These are phyloP conservation scores for Pollachius pollachius DNA, from an alignment of 2,113 vertebrate genomes.

Conservation along the genomic window DNA sequence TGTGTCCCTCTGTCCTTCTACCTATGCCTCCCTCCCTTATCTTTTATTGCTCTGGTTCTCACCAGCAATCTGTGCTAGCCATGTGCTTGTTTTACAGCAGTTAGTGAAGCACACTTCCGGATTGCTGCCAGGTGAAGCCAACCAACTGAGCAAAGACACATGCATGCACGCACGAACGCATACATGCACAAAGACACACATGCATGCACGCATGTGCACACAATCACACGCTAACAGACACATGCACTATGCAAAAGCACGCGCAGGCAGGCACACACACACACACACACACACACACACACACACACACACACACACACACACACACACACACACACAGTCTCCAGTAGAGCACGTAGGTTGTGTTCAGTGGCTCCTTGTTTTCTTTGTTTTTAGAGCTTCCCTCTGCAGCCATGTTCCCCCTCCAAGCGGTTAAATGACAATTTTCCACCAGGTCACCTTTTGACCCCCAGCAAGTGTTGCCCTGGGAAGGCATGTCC, in stretches of 20 bases:
- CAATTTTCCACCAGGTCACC: slow-evolving; percentile 25
- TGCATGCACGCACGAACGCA: background rate
- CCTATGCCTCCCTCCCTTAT: slow-evolving; percentile 38
- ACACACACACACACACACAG: background rate
- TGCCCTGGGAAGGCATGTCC: slow-evolving; percentile 12
- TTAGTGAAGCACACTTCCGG: slow-evolving; percentile 46
- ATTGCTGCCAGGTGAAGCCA: slow-evolving; percentile 56
- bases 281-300: slow-evolving; percentile 2
- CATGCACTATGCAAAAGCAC: too few species aligned
- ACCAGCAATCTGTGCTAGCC: slow-evolving; percentile 57
- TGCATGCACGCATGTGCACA: too few species aligned
- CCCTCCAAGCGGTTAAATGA: slow-evolving; percentile 40
- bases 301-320: slow-evolving; percentile 12
- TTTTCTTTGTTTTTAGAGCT: background rate
- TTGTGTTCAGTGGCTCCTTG: slow-evolving; percentile 24
- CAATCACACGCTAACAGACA: too few species aligned
- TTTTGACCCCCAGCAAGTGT: slow-evolving; percentile 19
- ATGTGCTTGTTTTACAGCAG: slow-evolving; percentile 46
- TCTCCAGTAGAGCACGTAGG: background rate
- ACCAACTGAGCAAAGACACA: background rate
- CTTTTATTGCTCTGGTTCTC: slow-evolving; percentile 31
- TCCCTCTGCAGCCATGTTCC: background rate
- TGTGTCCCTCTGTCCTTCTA: slow-evolving; percentile 22
- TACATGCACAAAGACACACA: background rate
- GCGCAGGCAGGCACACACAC: background rate